Conservation (phyloP, 2,113 vertebrate genomes). For the Eulemur macaco region DNA sequence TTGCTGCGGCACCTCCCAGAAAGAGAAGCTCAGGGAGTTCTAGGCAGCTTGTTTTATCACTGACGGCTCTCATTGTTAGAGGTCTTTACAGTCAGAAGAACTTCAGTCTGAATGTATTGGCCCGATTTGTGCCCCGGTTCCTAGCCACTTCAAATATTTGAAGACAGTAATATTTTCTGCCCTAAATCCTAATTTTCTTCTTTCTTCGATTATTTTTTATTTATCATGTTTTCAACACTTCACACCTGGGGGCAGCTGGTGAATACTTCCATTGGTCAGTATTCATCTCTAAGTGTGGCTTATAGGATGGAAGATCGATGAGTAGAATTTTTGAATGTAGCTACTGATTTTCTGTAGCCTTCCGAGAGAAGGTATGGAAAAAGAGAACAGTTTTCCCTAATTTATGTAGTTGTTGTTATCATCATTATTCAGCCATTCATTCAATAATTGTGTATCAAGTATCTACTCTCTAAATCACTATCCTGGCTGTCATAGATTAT, state of each 20-base stretch:
- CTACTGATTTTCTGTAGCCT: background rate
- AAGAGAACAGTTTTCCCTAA: background rate
- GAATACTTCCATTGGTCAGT: background rate
- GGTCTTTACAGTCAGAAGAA: background rate
- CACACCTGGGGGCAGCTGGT: background rate
- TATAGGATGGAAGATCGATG: background rate
- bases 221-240: background rate
- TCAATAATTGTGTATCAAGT: background rate
- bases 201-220: background rate
- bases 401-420: background rate
- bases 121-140: background rate
- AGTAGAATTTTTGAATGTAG: background rate
- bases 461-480: background rate
- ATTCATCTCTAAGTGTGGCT: background rate
- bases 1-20: too few species aligned
- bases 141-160: background rate
- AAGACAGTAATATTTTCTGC: background rate
- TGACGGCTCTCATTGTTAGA: background rate
- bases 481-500: background rate
- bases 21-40: background rate
- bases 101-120: background rate
- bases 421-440: background rate
- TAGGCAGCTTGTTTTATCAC: background rate
- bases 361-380: background rate
- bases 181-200: background rate